Conservation (phyloP, 1,140 invertebrate genomes). For the Drosophila elegans region DNA sequence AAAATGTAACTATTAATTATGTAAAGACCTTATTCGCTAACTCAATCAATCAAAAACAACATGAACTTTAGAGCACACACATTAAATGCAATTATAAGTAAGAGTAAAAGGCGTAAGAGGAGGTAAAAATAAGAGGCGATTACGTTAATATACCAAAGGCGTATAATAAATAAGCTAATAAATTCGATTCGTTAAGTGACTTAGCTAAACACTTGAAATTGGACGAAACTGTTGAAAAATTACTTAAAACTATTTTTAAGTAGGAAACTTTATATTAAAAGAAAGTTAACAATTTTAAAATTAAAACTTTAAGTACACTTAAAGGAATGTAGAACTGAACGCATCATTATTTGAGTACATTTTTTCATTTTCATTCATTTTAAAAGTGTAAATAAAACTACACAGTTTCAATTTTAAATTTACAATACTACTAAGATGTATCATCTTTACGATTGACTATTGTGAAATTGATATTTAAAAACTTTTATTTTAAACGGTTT, state of each 20-base stretch:
- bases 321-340: not conserved
- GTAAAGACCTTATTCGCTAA: too few relatives aligned
- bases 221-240: too few relatives aligned
- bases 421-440: too few relatives aligned
- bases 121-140: too few relatives aligned
- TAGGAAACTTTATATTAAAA: not conserved
- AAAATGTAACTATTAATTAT: too few relatives aligned
- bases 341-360: too few relatives aligned
- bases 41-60: not conserved
- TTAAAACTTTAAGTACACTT: not conserved
- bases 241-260: not conserved
- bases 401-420: too few relatives aligned
- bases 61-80: not conserved
- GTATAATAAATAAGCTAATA: conserved; percentile 26
- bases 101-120: too few relatives aligned
- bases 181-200: conserved; percentile 24
- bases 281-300: too few relatives aligned
- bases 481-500: too few relatives aligned
- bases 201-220: conserved; percentile 12
- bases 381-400: not conserved
- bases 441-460: too few relatives aligned
- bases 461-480: too few relatives aligned
- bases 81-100: conserved; percentile 11
- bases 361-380: not conserved
- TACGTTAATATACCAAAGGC: conserved; percentile 2